Conservation (phyloP, 2,797 vertebrate genomes). For the Decapterus maruadsi region DNA sequence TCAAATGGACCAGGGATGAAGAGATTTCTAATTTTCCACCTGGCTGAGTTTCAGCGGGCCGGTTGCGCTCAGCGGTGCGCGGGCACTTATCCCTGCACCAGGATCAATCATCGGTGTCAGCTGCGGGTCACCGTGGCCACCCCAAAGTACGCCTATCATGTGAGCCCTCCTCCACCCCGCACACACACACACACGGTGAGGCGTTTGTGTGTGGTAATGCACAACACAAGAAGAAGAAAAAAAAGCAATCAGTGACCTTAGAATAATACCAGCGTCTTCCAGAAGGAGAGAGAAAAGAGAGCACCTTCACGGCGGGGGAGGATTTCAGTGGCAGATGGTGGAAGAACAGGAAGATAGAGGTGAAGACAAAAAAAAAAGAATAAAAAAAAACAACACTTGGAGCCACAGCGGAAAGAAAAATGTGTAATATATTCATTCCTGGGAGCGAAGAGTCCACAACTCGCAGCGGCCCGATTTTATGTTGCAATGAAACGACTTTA, state of each 20-base stretch:
- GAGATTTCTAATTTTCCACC: conserved; percentile 89
- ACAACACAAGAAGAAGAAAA: conserved; percentile 5
- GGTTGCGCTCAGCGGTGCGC: conserved; percentile 58
- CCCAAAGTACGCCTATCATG: conserved; percentile 52
- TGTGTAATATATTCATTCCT: conserved; percentile 6
- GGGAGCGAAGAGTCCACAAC: background rate
- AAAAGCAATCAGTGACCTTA: conserved; percentile 45
- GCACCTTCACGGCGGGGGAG: background rate
- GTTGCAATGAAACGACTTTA: background rate
- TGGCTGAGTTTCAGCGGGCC: conserved; percentile 81
- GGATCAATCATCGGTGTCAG: conserved; percentile 85
- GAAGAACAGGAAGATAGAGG: conserved; percentile 1
- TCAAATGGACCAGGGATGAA: conserved; percentile 86
- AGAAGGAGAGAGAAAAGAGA: conserved; percentile 28
- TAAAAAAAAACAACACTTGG: no score
- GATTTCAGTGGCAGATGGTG: conserved; percentile 23
- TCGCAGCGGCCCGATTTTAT: background rate
- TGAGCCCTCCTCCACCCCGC: conserved; percentile 4
- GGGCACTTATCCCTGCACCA: conserved; percentile 75
- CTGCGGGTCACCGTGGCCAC: conserved; percentile 68
- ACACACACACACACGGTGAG: conserved; percentile 6
- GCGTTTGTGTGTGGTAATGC: conserved; percentile 16
- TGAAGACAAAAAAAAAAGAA: background rate
- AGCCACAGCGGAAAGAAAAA: background rate
- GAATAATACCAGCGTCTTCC: conserved; percentile 31